Base-by-base conservation (phyloP, 2,797 vertebrate genomes). In the Meriones psammophilus region DNA sequence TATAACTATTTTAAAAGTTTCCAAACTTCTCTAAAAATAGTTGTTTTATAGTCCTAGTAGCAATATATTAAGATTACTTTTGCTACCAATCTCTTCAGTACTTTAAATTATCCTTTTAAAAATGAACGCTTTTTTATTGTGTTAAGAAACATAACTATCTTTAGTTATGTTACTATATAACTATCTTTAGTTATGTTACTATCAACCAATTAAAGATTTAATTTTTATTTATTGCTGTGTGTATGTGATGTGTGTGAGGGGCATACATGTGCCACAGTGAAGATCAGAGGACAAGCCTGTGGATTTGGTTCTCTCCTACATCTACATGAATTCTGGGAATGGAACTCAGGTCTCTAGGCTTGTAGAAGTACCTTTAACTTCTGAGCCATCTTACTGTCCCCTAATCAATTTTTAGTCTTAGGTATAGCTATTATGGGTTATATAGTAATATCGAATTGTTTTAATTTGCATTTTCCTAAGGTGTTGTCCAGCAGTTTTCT, bases 401-500 rank as follows among this genome's bases (percentile, higher is more conserved):
- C n/a, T 74, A 88, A 88, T 87, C 36, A 30, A 13, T 76, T 89
- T 89, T 81, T 8, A 69, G 8, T 78, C 13, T 94, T 92, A 4
- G 46, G 66, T 93, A 33, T 76, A 94, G 50, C 71, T 62, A 56
- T 95, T 90, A 9, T 88, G 33, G 18, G 33, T 26, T n/a, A 7
- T 73, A 20, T 80, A 58, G 30, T 88, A 10, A 13, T 76, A 81
- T 64, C 50, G 28, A 66, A 46, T 69, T 76, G 62, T 94, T 97
- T 97, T 94, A 90, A 68, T 91, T 96, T 90, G 28, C 14, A 46
- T 96, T 95, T 96, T 8, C n/a, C 24, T 60, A 74, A 88, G 54
- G 58, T n/a, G 2, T 77, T 89, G 54, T 50, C 74, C 5, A 73
- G 28, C 56, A 87, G 89, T 24, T 95, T 92, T 62, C 78, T 96